These are phyloP conservation scores for Tolmerus cingulatus DNA, from an alignment of 2,888 invertebrate species.

Conservation along the genomic window DNA sequence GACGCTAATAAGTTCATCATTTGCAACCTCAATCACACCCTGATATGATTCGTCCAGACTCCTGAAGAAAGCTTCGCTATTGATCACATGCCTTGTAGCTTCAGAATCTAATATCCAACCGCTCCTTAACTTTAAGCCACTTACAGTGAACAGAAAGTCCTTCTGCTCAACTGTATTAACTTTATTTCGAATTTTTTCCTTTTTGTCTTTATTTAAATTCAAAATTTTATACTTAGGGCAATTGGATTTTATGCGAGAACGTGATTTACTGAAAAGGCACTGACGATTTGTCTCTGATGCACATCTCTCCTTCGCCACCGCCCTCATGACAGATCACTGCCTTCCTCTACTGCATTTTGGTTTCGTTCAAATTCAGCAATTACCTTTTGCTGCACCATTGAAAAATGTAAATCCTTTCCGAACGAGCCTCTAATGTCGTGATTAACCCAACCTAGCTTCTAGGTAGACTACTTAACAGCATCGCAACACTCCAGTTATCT, in stretches of 20 bases:
- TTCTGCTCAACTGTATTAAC: conserved; percentile 39
- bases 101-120: conserved; percentile 50
- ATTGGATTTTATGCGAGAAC: conserved; percentile 42
- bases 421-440: conserved; percentile 46
- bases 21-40: conserved; percentile 45
- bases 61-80: conserved; percentile 46
- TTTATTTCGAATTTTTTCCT: background rate
- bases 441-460: conserved; percentile 47
- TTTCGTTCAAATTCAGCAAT: conserved; percentile 46
- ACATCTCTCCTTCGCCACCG: too few relatives aligned
- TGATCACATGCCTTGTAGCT: conserved; percentile 48
- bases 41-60: conserved; percentile 45
- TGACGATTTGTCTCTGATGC: too few relatives aligned
- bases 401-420: conserved; percentile 34
- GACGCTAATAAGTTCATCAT: conserved; percentile 43
- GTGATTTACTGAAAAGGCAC: conserved; percentile 48
- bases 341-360: background rate
- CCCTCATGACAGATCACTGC: too few relatives aligned
- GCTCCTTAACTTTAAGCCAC: background rate
- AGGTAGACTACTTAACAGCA: conserved; percentile 43
- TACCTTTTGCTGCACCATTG: conserved; percentile 42
- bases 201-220: too few relatives aligned
- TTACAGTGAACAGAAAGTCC: conserved; percentile 37
- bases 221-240: conserved; percentile 43
- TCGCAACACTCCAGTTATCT: conserved; percentile 26